Evolutionary conservation across 2,888 invertebrate genomes (phyloP).

Genomic region (Amphipyra tragopoginis): DNA sequence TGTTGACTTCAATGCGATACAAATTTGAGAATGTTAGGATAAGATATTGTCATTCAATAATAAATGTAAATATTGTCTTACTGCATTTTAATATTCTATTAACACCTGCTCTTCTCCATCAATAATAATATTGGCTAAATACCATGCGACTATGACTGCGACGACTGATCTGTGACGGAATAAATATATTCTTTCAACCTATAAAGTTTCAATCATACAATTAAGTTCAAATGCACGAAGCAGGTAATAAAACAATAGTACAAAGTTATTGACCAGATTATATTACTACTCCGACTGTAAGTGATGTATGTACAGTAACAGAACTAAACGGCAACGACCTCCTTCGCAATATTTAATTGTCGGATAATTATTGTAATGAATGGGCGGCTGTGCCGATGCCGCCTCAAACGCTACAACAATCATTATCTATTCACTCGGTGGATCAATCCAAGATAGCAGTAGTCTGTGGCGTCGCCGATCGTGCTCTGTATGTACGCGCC

Average conservation of each 20-base stretch:
- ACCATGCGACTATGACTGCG: background rate
- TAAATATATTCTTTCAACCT: background rate
- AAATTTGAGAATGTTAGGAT: constrained; percentile 46
- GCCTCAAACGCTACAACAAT: constrained; percentile 72
- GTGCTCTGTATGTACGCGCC: constrained; percentile 72
- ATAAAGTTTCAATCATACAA: constrained; percentile 33
- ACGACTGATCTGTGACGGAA: background rate
- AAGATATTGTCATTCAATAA: constrained; percentile 60
- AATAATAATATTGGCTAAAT: background rate
- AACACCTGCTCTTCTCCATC: constrained; percentile 29
- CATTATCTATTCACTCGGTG: constrained; percentile 78
- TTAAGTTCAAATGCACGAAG: constrained; percentile 40
- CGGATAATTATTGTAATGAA: constrained; percentile 82
- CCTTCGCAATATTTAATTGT: constrained; percentile 75
- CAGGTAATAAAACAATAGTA: constrained; percentile 50
- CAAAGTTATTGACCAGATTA: constrained; percentile 28
- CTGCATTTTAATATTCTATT: constrained; percentile 59
- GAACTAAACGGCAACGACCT: constrained; percentile 77
- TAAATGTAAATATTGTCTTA: constrained; percentile 79
- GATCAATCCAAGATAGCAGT: constrained; percentile 78
- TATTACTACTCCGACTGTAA: constrained; percentile 25
- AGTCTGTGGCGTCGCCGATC: constrained; percentile 69
- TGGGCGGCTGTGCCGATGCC: constrained; percentile 72
- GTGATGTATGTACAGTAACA: constrained; percentile 51
- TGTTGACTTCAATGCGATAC: constrained; percentile 50